Evolutionary conservation across 2,888 invertebrate genomes (phyloP).

Genomic region (Andrena bicolor): DNA sequence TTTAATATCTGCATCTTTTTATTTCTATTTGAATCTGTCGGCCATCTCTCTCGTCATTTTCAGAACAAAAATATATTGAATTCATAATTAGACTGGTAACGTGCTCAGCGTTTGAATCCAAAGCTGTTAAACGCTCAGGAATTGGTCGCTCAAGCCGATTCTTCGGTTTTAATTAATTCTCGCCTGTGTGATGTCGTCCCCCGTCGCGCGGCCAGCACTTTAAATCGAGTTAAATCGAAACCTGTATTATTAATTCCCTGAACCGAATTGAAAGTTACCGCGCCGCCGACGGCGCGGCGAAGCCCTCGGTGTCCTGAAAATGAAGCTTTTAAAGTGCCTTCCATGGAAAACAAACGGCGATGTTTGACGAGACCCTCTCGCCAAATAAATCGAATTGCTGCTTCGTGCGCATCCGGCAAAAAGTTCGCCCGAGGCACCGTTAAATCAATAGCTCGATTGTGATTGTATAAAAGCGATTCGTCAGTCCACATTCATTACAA

Average conservation of each 20-base stretch:
- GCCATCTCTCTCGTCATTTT: neutral
- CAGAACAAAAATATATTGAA: neutral
- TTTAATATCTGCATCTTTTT: too few species aligned
- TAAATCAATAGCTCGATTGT: conserved; percentile 65
- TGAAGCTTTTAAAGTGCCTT: conserved; percentile 62
- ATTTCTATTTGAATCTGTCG: neutral
- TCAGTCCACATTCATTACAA: conserved; percentile 54
- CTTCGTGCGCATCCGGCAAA: conserved; percentile 48
- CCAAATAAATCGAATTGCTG: conserved; percentile 72
- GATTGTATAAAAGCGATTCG: conserved; percentile 61
- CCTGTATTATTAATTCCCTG: conserved; percentile 63
- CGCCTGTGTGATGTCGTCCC: conserved; percentile 10
- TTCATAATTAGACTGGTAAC: conserved; percentile 30
- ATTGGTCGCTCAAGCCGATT: conserved; percentile 28
- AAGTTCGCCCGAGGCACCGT: conserved; percentile 53
- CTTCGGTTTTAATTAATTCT: conserved; percentile 57
- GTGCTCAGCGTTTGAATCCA: neutral
- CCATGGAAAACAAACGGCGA: conserved; percentile 46
- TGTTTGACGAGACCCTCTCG: conserved; percentile 67
- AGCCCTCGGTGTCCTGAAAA: conserved; percentile 38
- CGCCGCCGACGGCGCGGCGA: conserved; percentile 13
- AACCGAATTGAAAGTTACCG: conserved; percentile 41
- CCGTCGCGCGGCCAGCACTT: conserved; percentile 11
- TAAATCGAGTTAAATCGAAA: conserved; percentile 54
- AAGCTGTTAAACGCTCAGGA: conserved; percentile 1